Evolutionary conservation across 2,888 invertebrate genomes (phyloP).

Genomic region (Linnaemya tessellans): DNA sequence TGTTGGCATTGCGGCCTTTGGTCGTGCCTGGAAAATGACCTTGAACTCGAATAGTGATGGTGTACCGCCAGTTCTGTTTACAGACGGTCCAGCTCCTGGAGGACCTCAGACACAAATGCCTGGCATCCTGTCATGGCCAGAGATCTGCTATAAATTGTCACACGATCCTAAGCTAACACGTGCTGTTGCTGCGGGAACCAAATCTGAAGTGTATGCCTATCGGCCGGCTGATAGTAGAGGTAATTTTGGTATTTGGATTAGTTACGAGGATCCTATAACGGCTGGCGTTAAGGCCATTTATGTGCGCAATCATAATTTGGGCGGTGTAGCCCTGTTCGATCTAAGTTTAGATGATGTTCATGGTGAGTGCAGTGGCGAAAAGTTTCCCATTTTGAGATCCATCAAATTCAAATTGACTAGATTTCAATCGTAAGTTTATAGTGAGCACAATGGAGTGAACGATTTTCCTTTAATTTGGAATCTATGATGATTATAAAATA

Average conservation of each 20-base stretch:
- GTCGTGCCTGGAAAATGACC: slow-evolving; percentile 83
- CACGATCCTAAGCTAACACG: neutral
- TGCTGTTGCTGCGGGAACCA: neutral
- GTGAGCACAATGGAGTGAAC: too few relatives aligned
- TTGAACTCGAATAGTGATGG: slow-evolving; percentile 89
- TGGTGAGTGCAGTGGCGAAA: slow-evolving; percentile 91
- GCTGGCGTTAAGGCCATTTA: slow-evolving; percentile 86
- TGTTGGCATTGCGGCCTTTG: neutral
- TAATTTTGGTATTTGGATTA: slow-evolving; percentile 90
- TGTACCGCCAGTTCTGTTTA: slow-evolving; percentile 84
- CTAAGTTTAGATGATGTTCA: slow-evolving; percentile 84
- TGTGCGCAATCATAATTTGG: slow-evolving; percentile 2
- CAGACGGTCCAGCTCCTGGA: neutral
- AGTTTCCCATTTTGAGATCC: neutral
- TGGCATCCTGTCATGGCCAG: neutral
- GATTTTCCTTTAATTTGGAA: too few relatives aligned
- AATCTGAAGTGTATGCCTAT: neutral
- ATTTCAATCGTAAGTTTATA: neutral
- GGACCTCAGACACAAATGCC: neutral
- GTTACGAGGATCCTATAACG: slow-evolving; percentile 92
- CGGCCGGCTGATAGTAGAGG: neutral
- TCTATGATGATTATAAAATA: too few relatives aligned
- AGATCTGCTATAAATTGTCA: neutral
- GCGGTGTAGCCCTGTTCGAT: neutral
- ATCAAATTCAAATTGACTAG: neutral